Evolutionary conservation across 2,888 invertebrate genomes (phyloP).

Genomic region (Sussaba pulchella): DNA sequence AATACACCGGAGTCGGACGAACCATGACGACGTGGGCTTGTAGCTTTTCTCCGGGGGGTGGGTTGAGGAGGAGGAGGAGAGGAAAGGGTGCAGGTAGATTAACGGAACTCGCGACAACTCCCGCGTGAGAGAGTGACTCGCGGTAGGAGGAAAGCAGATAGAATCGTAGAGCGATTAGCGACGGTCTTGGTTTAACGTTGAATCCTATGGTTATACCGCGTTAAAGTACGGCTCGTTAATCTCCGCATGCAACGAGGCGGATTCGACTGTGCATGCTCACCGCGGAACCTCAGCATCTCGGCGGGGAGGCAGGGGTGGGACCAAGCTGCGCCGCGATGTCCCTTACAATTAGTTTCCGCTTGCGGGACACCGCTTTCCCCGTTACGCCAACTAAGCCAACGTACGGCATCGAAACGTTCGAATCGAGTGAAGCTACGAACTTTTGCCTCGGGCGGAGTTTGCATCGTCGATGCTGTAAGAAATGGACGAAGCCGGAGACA

Average conservation of each 20-base stretch:
- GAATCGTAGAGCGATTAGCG: constrained; percentile 50
- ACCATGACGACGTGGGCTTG: constrained; percentile 18
- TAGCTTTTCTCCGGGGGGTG: constrained; percentile 28
- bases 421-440: constrained; percentile 11
- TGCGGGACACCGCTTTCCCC: constrained; percentile 32
- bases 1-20: not conserved
- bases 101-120: constrained; percentile 29
- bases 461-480: not conserved
- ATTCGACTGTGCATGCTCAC: constrained; percentile 31
- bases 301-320: too few species aligned
- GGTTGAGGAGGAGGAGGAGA: not conserved
- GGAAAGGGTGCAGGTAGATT: constrained; percentile 27
- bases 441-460: constrained; percentile 13
- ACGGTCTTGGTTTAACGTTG: constrained; percentile 22
- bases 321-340: constrained; percentile 37
- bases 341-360: constrained; percentile 61
- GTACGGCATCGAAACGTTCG: constrained; percentile 19
- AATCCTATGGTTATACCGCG: constrained; percentile 18
- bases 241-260: constrained; percentile 30
- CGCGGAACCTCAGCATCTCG: constrained; percentile 41
- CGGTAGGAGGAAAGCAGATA: not conserved
- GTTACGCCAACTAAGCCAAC: constrained; percentile 35
- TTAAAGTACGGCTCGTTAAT: constrained; percentile 51
- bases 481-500: constrained; percentile 15
- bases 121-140: constrained; percentile 23